Evolutionary conservation across 1,140 invertebrate species (phyloP).

Genomic region (Notospermus geniculatus): DNA sequence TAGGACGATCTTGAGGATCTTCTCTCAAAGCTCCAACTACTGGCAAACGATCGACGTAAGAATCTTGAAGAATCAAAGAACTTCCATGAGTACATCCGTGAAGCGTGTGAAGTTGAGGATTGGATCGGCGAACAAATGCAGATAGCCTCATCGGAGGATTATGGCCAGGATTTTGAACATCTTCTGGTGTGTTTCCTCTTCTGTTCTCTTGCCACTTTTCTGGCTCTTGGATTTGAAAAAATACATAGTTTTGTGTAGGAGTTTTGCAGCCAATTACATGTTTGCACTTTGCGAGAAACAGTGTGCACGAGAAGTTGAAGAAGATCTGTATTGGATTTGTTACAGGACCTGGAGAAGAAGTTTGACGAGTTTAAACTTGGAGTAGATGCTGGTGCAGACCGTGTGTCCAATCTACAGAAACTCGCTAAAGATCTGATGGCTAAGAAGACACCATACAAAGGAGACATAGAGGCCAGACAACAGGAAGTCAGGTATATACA

Average conservation of each 20-base stretch:
- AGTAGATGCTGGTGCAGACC: slow-evolving; percentile 85
- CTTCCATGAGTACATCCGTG: slow-evolving; percentile 87
- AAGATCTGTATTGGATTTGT: slow-evolving; percentile 27
- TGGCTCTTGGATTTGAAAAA: too few species aligned
- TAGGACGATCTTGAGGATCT: slow-evolving; percentile 64
- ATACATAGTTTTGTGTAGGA: too few species aligned
- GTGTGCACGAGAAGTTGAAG: slow-evolving; percentile 15
- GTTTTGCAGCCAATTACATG: too few species aligned
- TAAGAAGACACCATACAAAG: slow-evolving; percentile 83
- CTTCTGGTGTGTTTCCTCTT: slow-evolving; percentile 68
- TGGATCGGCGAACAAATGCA: slow-evolving; percentile 94
- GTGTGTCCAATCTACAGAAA: slow-evolving; percentile 90
- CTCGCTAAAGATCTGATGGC: slow-evolving; percentile 85
- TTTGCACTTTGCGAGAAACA: too few species aligned
- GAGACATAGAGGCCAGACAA: slow-evolving; percentile 78
- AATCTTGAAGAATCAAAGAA: slow-evolving; percentile 87
- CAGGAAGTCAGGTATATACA: slow-evolving; percentile 75
- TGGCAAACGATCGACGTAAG: slow-evolving; percentile 76
- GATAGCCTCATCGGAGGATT: slow-evolving; percentile 88
- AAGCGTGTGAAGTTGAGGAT: slow-evolving; percentile 84
- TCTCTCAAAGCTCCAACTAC: slow-evolving; percentile 75
- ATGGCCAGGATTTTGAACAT: slow-evolving; percentile 96
- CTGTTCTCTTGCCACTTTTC: too few species aligned
- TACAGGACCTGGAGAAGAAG: slow-evolving; percentile 79
- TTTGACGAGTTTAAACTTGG: slow-evolving; percentile 94